Evolutionary conservation across 2,888 invertebrate species (phyloP).

Genomic region (Morpho deidamia): DNA sequence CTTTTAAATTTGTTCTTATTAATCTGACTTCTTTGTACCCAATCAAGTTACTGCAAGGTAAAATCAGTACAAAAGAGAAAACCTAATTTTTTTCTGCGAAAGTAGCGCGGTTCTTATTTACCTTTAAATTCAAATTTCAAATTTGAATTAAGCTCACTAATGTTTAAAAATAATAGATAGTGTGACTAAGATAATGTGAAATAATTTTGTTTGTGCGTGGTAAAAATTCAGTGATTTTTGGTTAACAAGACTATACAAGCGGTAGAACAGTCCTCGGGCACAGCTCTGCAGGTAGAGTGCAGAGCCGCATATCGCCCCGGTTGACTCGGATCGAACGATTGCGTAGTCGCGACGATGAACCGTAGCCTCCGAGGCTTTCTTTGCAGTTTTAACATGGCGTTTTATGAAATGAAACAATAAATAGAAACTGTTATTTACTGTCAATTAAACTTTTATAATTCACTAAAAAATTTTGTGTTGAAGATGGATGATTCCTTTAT

Average conservation of each 20-base stretch:
- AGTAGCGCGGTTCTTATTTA: conserved; percentile 48
- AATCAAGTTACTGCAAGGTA: neutral
- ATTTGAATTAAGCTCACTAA: conserved; percentile 19
- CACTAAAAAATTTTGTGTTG: conserved; percentile 8
- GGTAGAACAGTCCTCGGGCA: conserved; percentile 63
- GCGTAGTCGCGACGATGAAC: conserved; percentile 60
- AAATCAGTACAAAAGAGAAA: conserved; percentile 8
- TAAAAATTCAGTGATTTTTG: no score
- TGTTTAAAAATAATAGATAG: no score
- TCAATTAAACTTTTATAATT: conserved; percentile 9
- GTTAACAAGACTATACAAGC: neutral
- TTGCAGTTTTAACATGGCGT: conserved; percentile 31
- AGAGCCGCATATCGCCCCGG: conserved; percentile 61
- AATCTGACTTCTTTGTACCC: neutral
- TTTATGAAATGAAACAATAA: conserved; percentile 29
- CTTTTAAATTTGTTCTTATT: neutral
- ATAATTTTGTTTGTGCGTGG: no score
- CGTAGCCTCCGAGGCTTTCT: conserved; percentile 43
- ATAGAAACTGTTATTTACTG: conserved; percentile 6
- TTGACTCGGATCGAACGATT: conserved; percentile 71
- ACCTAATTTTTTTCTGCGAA: conserved; percentile 42
- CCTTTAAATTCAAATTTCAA: conserved; percentile 44
- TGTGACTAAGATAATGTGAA: no score
- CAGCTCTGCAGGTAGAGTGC: conserved; percentile 55
- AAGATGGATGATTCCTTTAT: conserved; percentile 76